Conservation (phyloP, 2,113 vertebrate species). For the Sterrhoptilus dennistouni region DNA sequence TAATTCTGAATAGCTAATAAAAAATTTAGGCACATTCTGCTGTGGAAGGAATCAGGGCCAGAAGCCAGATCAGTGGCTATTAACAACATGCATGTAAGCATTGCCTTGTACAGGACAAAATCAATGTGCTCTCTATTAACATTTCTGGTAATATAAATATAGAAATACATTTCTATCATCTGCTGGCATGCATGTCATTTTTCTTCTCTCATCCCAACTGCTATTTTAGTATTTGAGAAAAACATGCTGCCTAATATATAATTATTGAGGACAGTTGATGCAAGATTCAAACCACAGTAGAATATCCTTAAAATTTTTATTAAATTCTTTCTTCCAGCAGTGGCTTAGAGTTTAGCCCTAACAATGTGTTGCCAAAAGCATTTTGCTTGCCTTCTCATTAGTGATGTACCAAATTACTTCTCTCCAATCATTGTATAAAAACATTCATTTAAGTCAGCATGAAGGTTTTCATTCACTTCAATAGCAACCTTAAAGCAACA, state of each 20-base stretch:
- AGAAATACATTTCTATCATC: not conserved
- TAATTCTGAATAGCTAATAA: not conserved
- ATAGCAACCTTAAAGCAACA: not conserved
- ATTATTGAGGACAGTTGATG: not conserved
- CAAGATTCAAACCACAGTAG: not conserved
- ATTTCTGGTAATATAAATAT: not conserved
- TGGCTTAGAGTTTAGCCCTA: not conserved
- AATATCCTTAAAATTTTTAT: not conserved
- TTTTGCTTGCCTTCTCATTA: constrained; percentile 19
- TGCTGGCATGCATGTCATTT: not conserved
- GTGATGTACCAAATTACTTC: not conserved
- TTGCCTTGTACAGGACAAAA: not conserved
- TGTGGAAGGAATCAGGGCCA: not conserved
- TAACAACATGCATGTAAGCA: not conserved
- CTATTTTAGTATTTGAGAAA: not conserved
- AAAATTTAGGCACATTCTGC: not conserved
- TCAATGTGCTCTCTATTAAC: not conserved
- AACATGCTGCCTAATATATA: not conserved
- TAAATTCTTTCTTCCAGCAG: not conserved
- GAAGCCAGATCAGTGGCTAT: not conserved
- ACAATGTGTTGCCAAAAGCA: not conserved
- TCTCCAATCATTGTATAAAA: not conserved
- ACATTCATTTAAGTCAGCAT: not conserved
- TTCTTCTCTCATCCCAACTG: not conserved
- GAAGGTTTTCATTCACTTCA: not conserved